Conservation (phyloP, 1,140 invertebrate species). For the Dendrolimus punctatus region DNA sequence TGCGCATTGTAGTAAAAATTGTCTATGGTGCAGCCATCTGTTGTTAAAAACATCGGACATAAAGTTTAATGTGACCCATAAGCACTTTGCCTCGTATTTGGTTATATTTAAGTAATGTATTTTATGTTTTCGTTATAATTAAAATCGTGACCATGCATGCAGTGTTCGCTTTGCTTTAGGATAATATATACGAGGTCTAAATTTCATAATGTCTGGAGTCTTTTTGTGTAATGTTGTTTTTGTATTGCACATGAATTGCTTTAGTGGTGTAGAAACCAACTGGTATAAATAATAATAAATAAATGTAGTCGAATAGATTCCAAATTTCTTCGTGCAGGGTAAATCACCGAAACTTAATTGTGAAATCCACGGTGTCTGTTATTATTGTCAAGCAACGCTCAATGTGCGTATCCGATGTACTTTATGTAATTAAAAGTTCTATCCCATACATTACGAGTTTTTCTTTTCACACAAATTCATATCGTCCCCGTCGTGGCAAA, state of each 20-base stretch:
- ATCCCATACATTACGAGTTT: conserved; percentile 5
- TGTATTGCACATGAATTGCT: conserved; percentile 17
- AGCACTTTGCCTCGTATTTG: no score
- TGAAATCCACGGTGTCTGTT: conserved; percentile 15
- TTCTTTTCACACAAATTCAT: not conserved
- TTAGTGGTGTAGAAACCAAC: conserved; percentile 29
- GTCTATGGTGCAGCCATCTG: no score
- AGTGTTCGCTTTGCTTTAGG: no score
- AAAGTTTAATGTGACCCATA: no score
- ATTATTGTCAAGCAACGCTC: conserved; percentile 26
- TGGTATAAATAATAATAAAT: conserved; percentile 15
- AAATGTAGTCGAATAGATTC: conserved; percentile 45
- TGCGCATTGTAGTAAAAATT: no score
- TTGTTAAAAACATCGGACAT: no score
- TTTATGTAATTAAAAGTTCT: conserved; percentile 28
- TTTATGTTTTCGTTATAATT: no score
- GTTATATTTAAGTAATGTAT: no score
- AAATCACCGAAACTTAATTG: conserved; percentile 28
- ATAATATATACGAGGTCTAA: no score
- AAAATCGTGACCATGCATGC: no score
- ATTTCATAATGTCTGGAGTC: not conserved
- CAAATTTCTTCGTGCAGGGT: conserved; percentile 70
- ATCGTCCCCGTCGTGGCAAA: no score
- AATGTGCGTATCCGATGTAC: conserved; percentile 30
- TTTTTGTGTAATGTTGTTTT: not conserved